These are phyloP conservation scores for Macroteleia sp. DNA, from an alignment of 2,888 invertebrate species.

Conservation along the genomic window DNA sequence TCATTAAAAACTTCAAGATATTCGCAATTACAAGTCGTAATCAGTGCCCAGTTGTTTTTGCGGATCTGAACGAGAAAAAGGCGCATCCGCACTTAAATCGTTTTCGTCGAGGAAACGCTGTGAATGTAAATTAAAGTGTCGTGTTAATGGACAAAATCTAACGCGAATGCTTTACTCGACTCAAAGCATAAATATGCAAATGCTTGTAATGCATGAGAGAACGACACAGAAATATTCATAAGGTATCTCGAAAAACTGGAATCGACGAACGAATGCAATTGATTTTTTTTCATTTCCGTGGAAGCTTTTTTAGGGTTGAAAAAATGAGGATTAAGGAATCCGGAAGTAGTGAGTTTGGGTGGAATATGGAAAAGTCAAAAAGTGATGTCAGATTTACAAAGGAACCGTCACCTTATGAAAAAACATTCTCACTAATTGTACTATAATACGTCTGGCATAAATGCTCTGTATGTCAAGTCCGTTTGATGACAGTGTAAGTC, in stretches of 20 bases:
- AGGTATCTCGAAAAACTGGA: conserved; percentile 19
- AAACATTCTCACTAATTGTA: too few species aligned
- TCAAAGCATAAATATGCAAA: conserved; percentile 28
- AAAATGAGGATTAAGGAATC: too few species aligned
- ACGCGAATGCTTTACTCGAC: conserved; percentile 25
- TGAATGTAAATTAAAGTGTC: conserved; percentile 17
- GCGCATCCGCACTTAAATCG: conserved; percentile 2
- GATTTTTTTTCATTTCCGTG: too few species aligned
- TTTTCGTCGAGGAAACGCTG: neutral
- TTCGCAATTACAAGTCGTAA: conserved; percentile 52
- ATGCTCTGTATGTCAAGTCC: too few species aligned
- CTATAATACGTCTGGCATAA: too few species aligned
- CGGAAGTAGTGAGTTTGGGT: too few species aligned
- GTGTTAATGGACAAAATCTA: conserved; percentile 17
- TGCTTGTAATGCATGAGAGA: neutral
- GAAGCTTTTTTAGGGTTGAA: too few species aligned
- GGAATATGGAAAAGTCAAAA: too few species aligned
- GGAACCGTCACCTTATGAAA: too few species aligned
- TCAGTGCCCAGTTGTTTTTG: conserved; percentile 32
- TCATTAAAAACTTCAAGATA: conserved; percentile 64
- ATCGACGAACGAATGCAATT: conserved; percentile 15
- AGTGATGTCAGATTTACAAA: too few species aligned
- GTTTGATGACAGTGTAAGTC: too few species aligned
- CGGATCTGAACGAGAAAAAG: conserved; percentile 31
- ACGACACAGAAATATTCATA: too few species aligned